phyloP scores from a whole-genome alignment of 2,797 vertebrate species.

The Labeo calbasu region DNA sequence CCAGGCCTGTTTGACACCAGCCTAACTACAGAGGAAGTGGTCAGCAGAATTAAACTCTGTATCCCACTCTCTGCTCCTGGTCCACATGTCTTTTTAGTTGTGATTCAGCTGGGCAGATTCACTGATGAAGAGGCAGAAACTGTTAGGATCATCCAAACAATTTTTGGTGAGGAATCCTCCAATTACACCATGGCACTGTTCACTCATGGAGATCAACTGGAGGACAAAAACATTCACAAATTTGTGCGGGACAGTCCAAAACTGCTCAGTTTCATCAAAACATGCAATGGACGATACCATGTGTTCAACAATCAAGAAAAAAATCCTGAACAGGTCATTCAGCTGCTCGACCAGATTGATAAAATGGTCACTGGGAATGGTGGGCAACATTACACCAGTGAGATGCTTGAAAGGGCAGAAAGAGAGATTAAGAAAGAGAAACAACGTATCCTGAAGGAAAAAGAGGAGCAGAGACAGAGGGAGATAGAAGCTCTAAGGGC shows the following conservation, averaged over 20 bases:
- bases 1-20: conserved; percentile 47
- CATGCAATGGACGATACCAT: conserved; percentile 17
- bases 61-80: conserved; percentile 51
- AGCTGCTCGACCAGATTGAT: conserved; percentile 43
- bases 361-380: conserved; percentile 38
- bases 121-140: conserved; percentile 41
- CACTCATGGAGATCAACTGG: conserved; percentile 40
- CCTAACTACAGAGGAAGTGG: neutral
- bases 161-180: conserved; percentile 34
- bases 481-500: neutral
- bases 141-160: neutral
- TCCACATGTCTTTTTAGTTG: conserved; percentile 49
- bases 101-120: conserved; percentile 44
- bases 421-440: conserved; percentile 10
- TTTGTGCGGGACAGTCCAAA: conserved; percentile 12
- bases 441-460: conserved; percentile 16
- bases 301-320: conserved; percentile 31
- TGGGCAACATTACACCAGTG: conserved; percentile 15
- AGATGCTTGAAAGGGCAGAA: conserved; percentile 22
- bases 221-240: conserved; percentile 9
- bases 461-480: neutral
- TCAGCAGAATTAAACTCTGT: conserved; percentile 38
- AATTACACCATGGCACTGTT: conserved; percentile 34
- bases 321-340: conserved; percentile 14
- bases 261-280: neutral